Evolutionary conservation across 2,113 vertebrate species (phyloP).

Genomic region (Sakesphorus luctuosus): DNA sequence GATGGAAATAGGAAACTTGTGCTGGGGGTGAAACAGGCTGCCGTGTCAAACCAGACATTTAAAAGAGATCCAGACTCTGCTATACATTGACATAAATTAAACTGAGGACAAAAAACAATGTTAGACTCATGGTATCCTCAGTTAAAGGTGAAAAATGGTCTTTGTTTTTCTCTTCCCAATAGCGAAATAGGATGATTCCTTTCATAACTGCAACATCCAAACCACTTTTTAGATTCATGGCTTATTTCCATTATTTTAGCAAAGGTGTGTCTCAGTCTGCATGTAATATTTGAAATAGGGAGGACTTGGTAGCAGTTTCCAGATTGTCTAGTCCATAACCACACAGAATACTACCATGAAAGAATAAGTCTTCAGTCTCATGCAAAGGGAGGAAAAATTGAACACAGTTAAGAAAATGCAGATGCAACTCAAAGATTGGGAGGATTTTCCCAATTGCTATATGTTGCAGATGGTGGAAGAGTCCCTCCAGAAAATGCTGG

Average conservation of each 20-base stretch:
- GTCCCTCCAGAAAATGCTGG: not conserved
- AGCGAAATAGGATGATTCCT: not conserved
- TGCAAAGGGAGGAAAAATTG: not conserved
- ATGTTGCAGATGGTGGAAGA: not conserved
- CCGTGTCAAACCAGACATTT: not conserved
- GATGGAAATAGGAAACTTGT: not conserved
- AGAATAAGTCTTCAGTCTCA: not conserved
- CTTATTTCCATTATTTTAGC: slow-evolving; percentile 10
- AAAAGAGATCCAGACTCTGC: not conserved
- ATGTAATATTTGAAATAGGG: not conserved
- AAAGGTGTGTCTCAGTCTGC: not conserved
- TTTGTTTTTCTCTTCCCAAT: not conserved
- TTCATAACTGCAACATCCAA: not conserved
- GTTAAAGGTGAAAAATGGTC: not conserved
- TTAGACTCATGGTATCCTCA: not conserved
- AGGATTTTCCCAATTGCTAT: slow-evolving; percentile 11
- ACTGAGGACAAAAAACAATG: not conserved
- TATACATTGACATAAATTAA: not conserved
- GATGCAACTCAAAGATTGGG: not conserved
- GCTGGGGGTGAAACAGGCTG: not conserved
- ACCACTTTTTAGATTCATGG: not conserved
- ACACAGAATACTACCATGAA: not conserved
- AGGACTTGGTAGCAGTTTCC: not conserved
- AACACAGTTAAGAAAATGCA: slow-evolving; percentile 4
- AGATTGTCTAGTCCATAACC: not conserved